These are phyloP conservation scores for Hyphantria cunea DNA, from an alignment of 1,140 invertebrate genomes.

Conservation along the genomic window DNA sequence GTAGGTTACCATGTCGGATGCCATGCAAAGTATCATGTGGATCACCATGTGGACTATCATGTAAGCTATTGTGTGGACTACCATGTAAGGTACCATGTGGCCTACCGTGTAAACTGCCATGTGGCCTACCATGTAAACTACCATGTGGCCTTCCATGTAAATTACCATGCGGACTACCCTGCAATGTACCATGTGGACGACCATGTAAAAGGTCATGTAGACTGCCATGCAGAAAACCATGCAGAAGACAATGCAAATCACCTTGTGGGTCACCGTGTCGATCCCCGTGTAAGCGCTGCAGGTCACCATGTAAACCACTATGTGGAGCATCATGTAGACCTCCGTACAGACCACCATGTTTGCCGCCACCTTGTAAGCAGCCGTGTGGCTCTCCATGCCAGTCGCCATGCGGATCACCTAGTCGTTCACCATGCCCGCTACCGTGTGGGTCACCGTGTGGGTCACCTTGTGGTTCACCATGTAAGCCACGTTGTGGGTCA, in stretches of 20 bases:
- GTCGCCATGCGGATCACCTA: no score
- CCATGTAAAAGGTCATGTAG: slow-evolving; percentile 5
- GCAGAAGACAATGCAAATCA: slow-evolving; percentile 9
- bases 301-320: neutral
- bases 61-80: neutral
- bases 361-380: neutral
- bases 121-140: no score
- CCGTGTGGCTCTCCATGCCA: slow-evolving; percentile 8
- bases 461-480: slow-evolving; percentile 11
- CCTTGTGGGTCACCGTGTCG: slow-evolving; percentile 5
- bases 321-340: slow-evolving; percentile 12
- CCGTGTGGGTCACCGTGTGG: slow-evolving; percentile 5
- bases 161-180: no score
- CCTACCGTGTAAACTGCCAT: neutral
- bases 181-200: slow-evolving; percentile 4
- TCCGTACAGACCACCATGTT: slow-evolving; percentile 19
- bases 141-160: no score
- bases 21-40: slow-evolving; percentile 9
- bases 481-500: slow-evolving; percentile 6
- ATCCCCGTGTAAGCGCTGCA: neutral
- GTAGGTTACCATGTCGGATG: slow-evolving; percentile 30
- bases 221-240: slow-evolving; percentile 12
- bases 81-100: neutral
- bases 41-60: slow-evolving; percentile 16
- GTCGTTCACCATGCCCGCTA: no score